Evolutionary conservation across 2,113 vertebrate species (phyloP).

Genomic region (Lipophrys pholis): DNA sequence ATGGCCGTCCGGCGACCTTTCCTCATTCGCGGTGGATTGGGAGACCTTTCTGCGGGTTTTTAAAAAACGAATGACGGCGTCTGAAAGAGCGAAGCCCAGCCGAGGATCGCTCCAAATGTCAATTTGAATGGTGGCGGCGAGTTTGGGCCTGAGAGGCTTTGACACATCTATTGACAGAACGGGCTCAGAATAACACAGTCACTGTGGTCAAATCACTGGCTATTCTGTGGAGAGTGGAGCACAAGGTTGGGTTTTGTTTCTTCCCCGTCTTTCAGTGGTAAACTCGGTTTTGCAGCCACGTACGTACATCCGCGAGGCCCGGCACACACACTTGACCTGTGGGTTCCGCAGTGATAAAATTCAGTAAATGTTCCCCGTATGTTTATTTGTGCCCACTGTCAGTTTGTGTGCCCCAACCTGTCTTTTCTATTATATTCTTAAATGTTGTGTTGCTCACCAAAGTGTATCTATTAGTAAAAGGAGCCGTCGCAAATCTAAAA

Average conservation of each 20-base stretch:
- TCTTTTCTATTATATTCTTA: constrained; percentile 4
- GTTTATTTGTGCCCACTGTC: constrained; percentile 31
- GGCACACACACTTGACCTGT: constrained; percentile 15
- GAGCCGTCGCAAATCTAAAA: constrained; percentile 19
- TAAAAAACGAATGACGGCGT: constrained; percentile 29
- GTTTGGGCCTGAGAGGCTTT: constrained; percentile 70
- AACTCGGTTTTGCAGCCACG: not conserved
- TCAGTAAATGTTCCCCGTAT: constrained; percentile 1
- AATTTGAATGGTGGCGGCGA: constrained; percentile 73
- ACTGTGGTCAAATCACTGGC: constrained; percentile 54
- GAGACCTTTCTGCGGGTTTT: constrained; percentile 65
- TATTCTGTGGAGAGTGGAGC: constrained; percentile 48
- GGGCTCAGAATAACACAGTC: constrained; percentile 63
- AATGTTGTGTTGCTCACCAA: constrained; percentile 5
- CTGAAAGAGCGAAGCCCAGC: constrained; percentile 69
- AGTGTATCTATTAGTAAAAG: constrained; percentile 50
- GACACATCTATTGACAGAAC: constrained; percentile 66
- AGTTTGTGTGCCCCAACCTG: constrained; percentile 24
- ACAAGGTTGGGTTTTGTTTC: not conserved
- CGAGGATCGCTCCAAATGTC: constrained; percentile 79
- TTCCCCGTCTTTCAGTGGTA: not conserved
- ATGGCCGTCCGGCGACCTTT: constrained; percentile 70
- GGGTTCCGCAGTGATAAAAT: not conserved
- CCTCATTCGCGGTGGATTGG: constrained; percentile 55
- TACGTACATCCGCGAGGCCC: constrained; percentile 11